These are phyloP conservation scores for Lasioglossum villosulum DNA, from an alignment of 2,888 invertebrate genomes.

Conservation along the genomic window DNA sequence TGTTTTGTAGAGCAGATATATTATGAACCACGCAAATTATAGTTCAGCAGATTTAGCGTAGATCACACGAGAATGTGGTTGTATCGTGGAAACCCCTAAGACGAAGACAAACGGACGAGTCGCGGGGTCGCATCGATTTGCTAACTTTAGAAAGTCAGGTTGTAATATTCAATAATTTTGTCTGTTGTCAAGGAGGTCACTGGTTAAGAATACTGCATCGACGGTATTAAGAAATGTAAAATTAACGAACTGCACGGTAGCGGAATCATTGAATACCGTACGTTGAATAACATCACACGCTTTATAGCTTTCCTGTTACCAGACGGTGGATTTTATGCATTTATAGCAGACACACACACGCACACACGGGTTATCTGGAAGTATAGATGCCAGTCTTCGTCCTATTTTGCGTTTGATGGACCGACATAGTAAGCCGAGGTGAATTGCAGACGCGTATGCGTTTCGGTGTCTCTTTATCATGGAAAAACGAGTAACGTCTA, in stretches of 20 bases:
- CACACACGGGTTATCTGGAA: background rate
- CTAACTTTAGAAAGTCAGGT: background rate
- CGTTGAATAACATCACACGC: background rate
- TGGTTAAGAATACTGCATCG: constrained; percentile 1
- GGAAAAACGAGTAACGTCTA: background rate
- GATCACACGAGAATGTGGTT: background rate
- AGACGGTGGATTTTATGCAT: background rate
- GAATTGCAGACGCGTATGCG: background rate
- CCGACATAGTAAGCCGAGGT: background rate
- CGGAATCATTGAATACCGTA: constrained; percentile 1
- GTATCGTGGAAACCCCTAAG: background rate
- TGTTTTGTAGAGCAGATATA: too few species aligned
- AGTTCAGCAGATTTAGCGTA: background rate
- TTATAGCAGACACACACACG: background rate
- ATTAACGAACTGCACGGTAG: background rate
- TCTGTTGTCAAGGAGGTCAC: background rate
- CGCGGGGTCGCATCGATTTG: background rate
- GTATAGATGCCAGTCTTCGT: background rate
- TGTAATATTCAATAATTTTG: background rate
- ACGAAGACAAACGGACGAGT: background rate
- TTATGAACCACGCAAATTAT: too few species aligned
- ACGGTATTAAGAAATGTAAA: background rate
- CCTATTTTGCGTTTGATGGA: background rate
- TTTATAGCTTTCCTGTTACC: background rate
- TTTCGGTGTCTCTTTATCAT: background rate